These are phyloP conservation scores for Ranitomeya variabilis DNA, from an alignment of 2,113 vertebrate genomes.

Conservation along the genomic window DNA sequence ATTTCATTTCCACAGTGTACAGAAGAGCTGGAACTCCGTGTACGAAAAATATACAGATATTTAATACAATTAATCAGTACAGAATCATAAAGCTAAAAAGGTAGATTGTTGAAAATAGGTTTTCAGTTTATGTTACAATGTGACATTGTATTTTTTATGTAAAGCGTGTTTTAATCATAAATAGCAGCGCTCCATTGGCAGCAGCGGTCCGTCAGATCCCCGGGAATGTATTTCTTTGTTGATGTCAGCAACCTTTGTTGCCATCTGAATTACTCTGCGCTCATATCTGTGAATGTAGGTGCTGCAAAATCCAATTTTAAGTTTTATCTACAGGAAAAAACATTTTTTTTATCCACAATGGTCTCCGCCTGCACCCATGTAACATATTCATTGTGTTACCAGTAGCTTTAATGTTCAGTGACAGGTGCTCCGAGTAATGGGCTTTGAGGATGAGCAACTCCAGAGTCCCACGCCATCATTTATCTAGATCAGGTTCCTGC, in stretches of 20 bases:
- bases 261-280: background rate
- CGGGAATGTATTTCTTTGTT: background rate
- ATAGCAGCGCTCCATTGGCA: background rate
- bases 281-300: background rate
- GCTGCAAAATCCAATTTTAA: background rate
- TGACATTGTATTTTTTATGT: background rate
- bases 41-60: too few species aligned
- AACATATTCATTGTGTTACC: conserved; percentile 2
- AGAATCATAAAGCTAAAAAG: too few species aligned
- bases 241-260: background rate
- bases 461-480: background rate
- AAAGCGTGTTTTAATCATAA: background rate
- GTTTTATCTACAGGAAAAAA: background rate
- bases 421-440: conserved; percentile 32
- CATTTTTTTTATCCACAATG: background rate
- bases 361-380: background rate
- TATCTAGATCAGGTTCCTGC: conserved; percentile 31
- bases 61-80: too few species aligned
- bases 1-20: too few species aligned
- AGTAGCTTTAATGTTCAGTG: conserved; percentile 27
- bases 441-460: background rate
- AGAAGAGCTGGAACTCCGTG: too few species aligned
- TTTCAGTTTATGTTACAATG: background rate
- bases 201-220: background rate
- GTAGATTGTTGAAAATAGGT: too few species aligned